Conservation (phyloP, 2,888 invertebrate species). For the Stramonita haemastoma region DNA sequence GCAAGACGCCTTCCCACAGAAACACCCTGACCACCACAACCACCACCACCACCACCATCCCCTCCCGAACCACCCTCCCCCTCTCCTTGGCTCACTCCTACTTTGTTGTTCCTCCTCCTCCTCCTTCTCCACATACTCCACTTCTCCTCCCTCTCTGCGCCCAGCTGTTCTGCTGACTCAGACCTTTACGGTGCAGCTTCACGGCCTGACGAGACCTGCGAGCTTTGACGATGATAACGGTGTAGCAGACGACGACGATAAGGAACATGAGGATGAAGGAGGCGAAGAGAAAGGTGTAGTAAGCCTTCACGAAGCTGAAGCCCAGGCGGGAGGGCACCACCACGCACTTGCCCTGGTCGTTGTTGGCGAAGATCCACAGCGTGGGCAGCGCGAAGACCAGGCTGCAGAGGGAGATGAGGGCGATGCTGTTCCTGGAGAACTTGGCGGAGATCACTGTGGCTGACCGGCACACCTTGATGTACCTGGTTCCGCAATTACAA, state of each 20-base stretch:
- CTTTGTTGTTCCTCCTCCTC: neutral
- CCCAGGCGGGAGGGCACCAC: neutral
- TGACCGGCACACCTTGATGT: constrained; percentile 37
- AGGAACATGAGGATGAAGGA: constrained; percentile 36
- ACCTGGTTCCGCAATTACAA: neutral
- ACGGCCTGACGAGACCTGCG: neutral
- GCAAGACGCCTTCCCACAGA: too few species aligned
- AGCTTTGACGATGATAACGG: constrained; percentile 32
- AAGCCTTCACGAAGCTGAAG: constrained; percentile 6
- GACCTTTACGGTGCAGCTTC: neutral
- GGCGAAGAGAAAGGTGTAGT: constrained; percentile 39
- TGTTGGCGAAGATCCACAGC: constrained; percentile 25
- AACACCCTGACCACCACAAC: neutral
- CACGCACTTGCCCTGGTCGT: neutral
- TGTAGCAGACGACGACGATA: constrained; percentile 37
- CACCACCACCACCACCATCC: neutral
- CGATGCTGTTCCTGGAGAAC: neutral
- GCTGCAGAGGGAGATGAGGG: constrained; percentile 25
- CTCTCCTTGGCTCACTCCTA: neutral
- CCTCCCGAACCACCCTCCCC: neutral
- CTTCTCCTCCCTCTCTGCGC: neutral
- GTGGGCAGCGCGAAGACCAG: constrained; percentile 12
- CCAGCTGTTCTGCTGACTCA: neutral
- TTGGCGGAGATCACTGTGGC: neutral
- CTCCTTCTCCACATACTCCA: neutral